Percentiles rank a stretch among this genome's conserved stretches.
These are phyloP conservation scores for Glyphotaelius pellucidus DNA, from an alignment of 2,888 invertebrate species.

Conservation along the genomic window DNA sequence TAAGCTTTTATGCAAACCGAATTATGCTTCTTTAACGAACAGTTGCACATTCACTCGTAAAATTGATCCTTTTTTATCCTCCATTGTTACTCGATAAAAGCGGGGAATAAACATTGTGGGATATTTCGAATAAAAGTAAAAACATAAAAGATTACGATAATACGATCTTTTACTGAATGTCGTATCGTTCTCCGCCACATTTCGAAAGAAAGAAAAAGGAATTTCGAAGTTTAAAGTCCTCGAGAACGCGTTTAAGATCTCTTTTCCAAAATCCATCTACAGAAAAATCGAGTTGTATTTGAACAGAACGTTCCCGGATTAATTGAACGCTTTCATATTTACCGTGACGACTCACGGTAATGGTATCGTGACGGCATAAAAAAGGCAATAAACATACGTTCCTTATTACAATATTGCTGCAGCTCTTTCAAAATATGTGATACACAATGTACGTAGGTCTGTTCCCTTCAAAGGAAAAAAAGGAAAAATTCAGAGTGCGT, in stretches of 20 bases:
- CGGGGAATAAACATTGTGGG: background rate
- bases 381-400: no score
- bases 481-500: no score
- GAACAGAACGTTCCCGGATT: background rate
- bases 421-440: no score
- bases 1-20: background rate
- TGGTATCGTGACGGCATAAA: no score
- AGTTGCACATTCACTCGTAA: background rate
- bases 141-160: slow-evolving; percentile 10
- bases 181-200: background rate
- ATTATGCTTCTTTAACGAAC: background rate
- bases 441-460: no score
- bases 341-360: no score
- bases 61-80: slow-evolving; percentile 16
- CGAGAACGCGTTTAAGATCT: background rate
- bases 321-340: background rate
- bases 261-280: background rate
- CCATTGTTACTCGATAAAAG: background rate
- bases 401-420: no score
- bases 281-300: background rate
- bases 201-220: background rate
- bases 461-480: no score
- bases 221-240: background rate
- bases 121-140: background rate
- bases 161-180: background rate